Evolutionary conservation across 2,113 vertebrate genomes (phyloP), one percentile per base, ranked within the genome.

Genomic region (Abramis brama): DNA sequence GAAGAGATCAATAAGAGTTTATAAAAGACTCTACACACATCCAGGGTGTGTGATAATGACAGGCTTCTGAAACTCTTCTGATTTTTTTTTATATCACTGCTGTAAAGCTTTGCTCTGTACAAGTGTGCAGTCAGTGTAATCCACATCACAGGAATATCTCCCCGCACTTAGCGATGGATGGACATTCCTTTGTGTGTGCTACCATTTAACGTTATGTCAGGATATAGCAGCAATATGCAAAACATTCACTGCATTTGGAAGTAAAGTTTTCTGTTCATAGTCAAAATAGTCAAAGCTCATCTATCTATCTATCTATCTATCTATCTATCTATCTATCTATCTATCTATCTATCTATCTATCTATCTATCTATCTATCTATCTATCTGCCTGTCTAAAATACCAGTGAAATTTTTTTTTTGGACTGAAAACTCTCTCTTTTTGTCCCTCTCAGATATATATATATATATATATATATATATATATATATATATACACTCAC

Each of bases 1-100:
- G 30, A 17, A 55, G 19, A 73, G 81, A 73, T 83, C 81, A 83
- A 73, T 83, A 73, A 39, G 30, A 70, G 60, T 52, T 83, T 59
- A 19, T 17, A 57, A 71, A 71, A 55, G 27, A 55, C 79, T 50
- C 17, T 70, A 57, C 27, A 83, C 47, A 57, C 7, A 36, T 55
- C 33, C 80, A 68, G 80, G 45, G 39, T 68, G 60, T 71, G 47
- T 55, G 45, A 71, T 81, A 50, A 66, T 82, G 80, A 71, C 66
- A 82, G 3, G 64, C 45, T 50, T 15, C 64, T 66, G 30, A 43
- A 33, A 77, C 8, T 33, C 27, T 30, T 30, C 73, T 0, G 45
- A 45, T 77, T 77, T 77, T 36, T 4, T 33, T 33, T 52, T 78
- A 23, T 36, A 60, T 79, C 33, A 39, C 30, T 60, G 19, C 57